Evolutionary conservation across 2,113 vertebrate species (phyloP), one percentile per base, ranked within the genome.

Genomic region (Otis tarda): DNA sequence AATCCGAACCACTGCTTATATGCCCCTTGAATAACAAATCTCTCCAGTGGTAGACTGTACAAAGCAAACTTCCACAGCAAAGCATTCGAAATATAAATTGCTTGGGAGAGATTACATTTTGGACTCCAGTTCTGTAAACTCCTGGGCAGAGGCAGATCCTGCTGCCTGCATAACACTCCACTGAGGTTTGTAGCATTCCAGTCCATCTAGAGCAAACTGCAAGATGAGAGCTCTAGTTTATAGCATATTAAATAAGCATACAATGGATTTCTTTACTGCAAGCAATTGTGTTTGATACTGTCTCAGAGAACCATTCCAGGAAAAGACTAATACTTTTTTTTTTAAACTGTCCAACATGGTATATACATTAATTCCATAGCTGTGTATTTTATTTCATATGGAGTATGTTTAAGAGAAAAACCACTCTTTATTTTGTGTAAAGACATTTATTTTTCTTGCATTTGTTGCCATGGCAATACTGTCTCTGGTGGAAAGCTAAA

Each of bases 391-490:
- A 91, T 93, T 87, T 91, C 71, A 68, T 57, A n/a, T 56, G 22
- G 74, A 61, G 24, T 79, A 73, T 59, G 25, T 83, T 93, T 88
- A 67, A 77, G 74, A 87, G 35, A 67, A 78, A 69, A n/a, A 50
- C 1, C 76, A 41, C 41, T 50, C 61, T 84, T 25, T 91, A 45
- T 74, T 95, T 89, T 83, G 49, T 78, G 77, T 70, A 37, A 74
- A 93, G 83, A 53, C 56, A 59, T 74, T 85, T 94, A 73, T 96
- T 97, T 96, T 94, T 87, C 87, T 94, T 94, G 65, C 1, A 0
- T 95, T 94, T 94, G 93, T 96, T 96, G 63, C 95, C 80, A 93
- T 96, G 89, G 95, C 68, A 94, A 97, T 93, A 76, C 78, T 68
- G 41, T 90, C 74, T 89, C 87, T 91, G 37, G 82, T 71, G 35